Conservation (phyloP, 2,797 vertebrate species). For the Ctenopoma multispine region DNA sequence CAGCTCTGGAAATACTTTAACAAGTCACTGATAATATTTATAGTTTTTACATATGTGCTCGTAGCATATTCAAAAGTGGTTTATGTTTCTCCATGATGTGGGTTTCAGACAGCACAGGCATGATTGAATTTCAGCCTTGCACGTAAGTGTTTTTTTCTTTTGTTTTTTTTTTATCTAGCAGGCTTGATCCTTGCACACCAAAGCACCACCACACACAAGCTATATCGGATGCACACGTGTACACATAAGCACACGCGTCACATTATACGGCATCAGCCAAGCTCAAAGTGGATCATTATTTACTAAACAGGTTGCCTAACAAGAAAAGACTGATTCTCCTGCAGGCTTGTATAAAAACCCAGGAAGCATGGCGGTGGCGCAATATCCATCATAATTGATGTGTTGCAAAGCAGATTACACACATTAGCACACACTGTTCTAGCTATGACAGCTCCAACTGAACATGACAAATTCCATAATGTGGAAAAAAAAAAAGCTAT, state of each 20-base stretch:
- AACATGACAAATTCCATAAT: conserved; percentile 90
- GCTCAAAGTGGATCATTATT: conserved; percentile 86
- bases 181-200: conserved; percentile 70
- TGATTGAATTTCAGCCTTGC: conserved; percentile 76
- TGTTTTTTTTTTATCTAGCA: conserved; percentile 74
- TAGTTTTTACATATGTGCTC: conserved; percentile 64
- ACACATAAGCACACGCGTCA: conserved; percentile 52
- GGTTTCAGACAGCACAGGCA: conserved; percentile 39
- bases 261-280: conserved; percentile 75
- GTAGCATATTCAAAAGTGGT: conserved; percentile 37
- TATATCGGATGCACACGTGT: conserved; percentile 7
- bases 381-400: conserved; percentile 91
- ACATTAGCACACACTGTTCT: conserved; percentile 89
- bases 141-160: conserved; percentile 73
- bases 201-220: conserved; percentile 39
- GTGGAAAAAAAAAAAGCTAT: conserved; percentile 66
- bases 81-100: conserved; percentile 53
- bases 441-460: conserved; percentile 88
- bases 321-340: conserved; percentile 87
- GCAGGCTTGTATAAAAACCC: conserved; percentile 79
- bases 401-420: conserved; percentile 92
- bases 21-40: conserved; percentile 69
- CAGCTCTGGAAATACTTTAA: conserved; percentile 65
- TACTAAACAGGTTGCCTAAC: conserved; percentile 89
- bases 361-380: conserved; percentile 79